Evolutionary conservation across 2,797 vertebrate species (phyloP), one percentile per base, ranked within the genome.

Genomic region (Phataginus tetradactyla): DNA sequence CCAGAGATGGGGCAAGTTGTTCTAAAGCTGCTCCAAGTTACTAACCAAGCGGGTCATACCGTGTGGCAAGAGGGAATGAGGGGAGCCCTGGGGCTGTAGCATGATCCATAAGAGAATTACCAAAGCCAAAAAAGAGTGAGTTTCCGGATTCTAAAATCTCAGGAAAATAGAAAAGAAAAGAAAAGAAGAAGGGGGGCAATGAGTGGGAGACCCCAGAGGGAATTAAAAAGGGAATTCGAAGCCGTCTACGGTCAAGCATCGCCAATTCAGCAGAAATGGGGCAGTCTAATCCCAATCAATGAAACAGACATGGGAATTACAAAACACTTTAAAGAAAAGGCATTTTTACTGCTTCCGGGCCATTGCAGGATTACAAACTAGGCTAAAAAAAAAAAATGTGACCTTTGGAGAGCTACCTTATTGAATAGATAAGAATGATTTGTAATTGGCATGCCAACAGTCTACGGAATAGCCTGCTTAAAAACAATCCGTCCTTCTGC

Each of bases 341-440:
- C 75, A 93, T 84, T 86, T 90, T 89, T 81, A 94, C 61, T 61
- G 51, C 53, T 96, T 75, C 74, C 42, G 20, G 53, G 64, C 49
- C 95, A 81, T 5, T 55, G 75, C 15, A 68, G 37, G 34, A 90
- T 86, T 86, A 94, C 71, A 94, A 96, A 84, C 57, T 45, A 42
- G 42, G 68, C 27, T 91, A 25, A 66, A 69, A 87, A 63, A 72
- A 64, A 69, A 15, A 29, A 61, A 66, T 15, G 11, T 9, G 71
- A 95, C 95, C 80, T 88, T 95, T 8, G 17, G 83, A 80, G 68
- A 96, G 53, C 63, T 23, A 27, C 90, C 90, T 92, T 93, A 84
- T 39, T 32, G 42, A 90, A 34, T 5, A 90, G 95, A 59, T 93
- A 81, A 69, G 66, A 95, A 93, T 66, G 86, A 89, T 59, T 53